phyloP scores from a whole-genome alignment of 2,888 invertebrate genomes.

The Xylocampa areola region DNA sequence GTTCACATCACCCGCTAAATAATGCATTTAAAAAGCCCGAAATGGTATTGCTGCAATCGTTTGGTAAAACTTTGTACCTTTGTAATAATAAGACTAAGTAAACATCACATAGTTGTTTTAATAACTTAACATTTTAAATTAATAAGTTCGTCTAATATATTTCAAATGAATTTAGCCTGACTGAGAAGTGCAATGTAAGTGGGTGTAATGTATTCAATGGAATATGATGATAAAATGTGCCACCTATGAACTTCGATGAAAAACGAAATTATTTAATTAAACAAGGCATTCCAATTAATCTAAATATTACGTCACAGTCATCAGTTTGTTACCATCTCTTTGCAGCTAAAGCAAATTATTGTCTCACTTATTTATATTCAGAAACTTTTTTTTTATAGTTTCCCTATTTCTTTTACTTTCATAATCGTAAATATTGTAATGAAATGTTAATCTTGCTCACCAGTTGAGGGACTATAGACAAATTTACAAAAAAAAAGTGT shows the following conservation, averaged over 20 bases:
- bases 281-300: constrained; percentile 63
- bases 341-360: constrained; percentile 12
- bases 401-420: constrained; percentile 4
- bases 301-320: constrained; percentile 32
- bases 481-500: constrained; percentile 13
- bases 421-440: constrained; percentile 4
- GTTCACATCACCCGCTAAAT: constrained; percentile 33
- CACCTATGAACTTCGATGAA: constrained; percentile 47
- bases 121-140: constrained; percentile 33
- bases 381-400: not conserved
- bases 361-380: not conserved
- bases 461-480: constrained; percentile 22
- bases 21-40: constrained; percentile 18
- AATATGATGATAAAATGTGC: constrained; percentile 54
- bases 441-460: constrained; percentile 32
- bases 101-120: constrained; percentile 58
- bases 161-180: constrained; percentile 16
- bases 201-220: constrained; percentile 26
- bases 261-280: constrained; percentile 41
- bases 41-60: constrained; percentile 15
- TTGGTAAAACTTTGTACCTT: constrained; percentile 26
- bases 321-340: constrained; percentile 45
- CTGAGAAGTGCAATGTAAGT: constrained; percentile 28
- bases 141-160: constrained; percentile 10
- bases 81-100: constrained; percentile 30